Evolutionary conservation across 2,888 invertebrate genomes (phyloP).

Genomic region (Tuberolachnus salignus): DNA sequence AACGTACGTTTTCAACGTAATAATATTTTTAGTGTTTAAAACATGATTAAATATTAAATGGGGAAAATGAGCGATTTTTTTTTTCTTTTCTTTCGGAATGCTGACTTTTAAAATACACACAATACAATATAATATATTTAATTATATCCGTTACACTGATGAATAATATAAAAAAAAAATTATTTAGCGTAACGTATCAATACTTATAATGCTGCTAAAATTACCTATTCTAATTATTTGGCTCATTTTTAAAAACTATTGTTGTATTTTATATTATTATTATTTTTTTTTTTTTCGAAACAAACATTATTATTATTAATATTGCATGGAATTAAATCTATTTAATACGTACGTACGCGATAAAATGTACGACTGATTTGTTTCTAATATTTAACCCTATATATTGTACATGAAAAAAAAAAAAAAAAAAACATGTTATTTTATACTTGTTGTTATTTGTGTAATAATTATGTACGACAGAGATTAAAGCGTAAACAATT

Average conservation of each 20-base stretch:
- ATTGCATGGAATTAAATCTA: constrained; percentile 42
- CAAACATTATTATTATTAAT: constrained; percentile 11
- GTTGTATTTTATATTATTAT: constrained; percentile 38
- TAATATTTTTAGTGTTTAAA: constrained; percentile 8
- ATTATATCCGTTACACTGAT: not conserved
- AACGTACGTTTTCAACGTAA: constrained; percentile 23
- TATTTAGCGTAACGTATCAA: constrained; percentile 28
- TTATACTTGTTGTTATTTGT: constrained; percentile 55
- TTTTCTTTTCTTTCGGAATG: constrained; percentile 7
- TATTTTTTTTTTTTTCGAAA: constrained; percentile 18
- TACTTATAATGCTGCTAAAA: constrained; percentile 41
- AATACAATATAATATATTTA: no score
- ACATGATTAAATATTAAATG: no score
- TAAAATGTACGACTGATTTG: constrained; percentile 49
- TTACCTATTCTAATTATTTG: not conserved
- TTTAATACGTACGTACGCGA: constrained; percentile 31
- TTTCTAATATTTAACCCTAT: constrained; percentile 42
- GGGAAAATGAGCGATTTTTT: constrained; percentile 19
- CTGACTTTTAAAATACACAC: no score
- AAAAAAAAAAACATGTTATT: constrained; percentile 53
- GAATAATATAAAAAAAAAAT: not conserved
- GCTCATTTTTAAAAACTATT: constrained; percentile 31
- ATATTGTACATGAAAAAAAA: constrained; percentile 48
- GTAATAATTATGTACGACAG: constrained; percentile 35
- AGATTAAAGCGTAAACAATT: constrained; percentile 45